A percentile compares a stretch with the other conserved stretches of the same genome.
These are phyloP conservation scores for Syrmaticus mikado DNA, from an alignment of 2,113 vertebrate species.

Conservation along the genomic window DNA sequence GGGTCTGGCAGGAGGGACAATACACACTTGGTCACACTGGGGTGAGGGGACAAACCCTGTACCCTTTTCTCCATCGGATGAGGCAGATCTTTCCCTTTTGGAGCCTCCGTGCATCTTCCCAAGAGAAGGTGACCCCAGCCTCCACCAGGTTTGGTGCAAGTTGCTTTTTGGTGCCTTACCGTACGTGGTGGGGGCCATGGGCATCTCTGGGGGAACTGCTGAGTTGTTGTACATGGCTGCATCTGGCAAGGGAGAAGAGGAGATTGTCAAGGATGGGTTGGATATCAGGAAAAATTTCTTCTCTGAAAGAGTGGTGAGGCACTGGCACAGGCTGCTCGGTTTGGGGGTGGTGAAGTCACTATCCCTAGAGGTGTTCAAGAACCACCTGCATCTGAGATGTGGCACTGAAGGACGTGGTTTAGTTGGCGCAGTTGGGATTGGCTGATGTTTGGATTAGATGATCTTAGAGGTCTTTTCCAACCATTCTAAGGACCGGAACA, in stretches of 20 bases:
- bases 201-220: constrained; percentile 71
- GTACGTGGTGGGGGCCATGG: constrained; percentile 82
- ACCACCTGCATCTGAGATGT: too few relatives aligned
- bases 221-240: constrained; percentile 96
- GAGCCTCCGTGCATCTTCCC: background rate
- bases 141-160: rapidly evolving
- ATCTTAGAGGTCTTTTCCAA: too few relatives aligned
- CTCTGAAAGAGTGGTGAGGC: too few relatives aligned
- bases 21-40: rapidly evolving
- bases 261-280: background rate
- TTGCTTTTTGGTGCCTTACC: constrained; percentile 25
- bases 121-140: background rate
- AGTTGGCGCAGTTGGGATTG: too few relatives aligned
- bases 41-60: rapidly evolving
- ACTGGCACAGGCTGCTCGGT: too few relatives aligned
- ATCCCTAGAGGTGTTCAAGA: too few relatives aligned
- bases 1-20: constrained; percentile 78
- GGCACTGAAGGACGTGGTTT: too few relatives aligned
- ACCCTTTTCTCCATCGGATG: background rate
- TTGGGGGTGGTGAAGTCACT: too few relatives aligned
- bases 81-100: background rate
- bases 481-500: too few relatives aligned
- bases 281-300: too few relatives aligned
- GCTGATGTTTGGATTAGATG: too few relatives aligned
- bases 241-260: constrained; percentile 75